Percentiles rank a stretch among this genome's conserved stretches.
phyloP scores from a whole-genome alignment of 2,888 invertebrate genomes.

The Cenopis cana region DNA sequence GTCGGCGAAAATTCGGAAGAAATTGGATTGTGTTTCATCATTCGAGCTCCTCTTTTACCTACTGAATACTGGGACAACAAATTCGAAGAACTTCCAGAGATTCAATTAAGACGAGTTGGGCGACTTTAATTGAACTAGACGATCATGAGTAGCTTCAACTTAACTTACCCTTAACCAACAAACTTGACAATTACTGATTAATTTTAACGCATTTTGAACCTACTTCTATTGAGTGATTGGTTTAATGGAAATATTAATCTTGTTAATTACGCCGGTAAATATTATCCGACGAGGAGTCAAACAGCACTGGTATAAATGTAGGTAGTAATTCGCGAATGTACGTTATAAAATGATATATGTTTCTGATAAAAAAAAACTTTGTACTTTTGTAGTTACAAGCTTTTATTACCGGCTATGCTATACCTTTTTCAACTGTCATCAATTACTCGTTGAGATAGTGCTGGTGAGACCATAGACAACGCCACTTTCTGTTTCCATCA shows the following conservation, averaged over 20 bases:
- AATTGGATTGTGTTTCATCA: constrained; percentile 49
- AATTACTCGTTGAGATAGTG: no score
- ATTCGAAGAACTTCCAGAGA: constrained; percentile 46
- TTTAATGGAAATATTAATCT: constrained; percentile 5
- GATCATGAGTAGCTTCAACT: constrained; percentile 21
- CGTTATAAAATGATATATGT: neutral
- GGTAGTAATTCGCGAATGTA: no score
- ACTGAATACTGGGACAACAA: constrained; percentile 50
- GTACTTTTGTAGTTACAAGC: no score
- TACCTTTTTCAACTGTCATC: no score
- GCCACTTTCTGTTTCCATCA: no score
- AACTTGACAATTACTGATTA: constrained; percentile 30
- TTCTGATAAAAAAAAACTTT: no score
- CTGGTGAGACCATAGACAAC: no score
- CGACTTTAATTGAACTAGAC: constrained; percentile 50
- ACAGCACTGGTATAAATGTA: neutral
- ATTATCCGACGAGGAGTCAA: neutral
- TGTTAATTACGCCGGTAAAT: neutral
- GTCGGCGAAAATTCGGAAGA: constrained; percentile 48
- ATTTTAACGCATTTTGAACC: constrained; percentile 18
- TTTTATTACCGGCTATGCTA: no score
- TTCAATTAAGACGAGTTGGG: constrained; percentile 45
- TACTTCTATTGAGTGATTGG: neutral
- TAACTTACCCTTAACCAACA: constrained; percentile 21
- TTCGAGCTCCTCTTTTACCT: constrained; percentile 47